Evolutionary conservation across 1,140 invertebrate genomes (phyloP), one percentile per base, ranked within the genome.

Genomic region (Caenorhabditis brenneri): DNA sequence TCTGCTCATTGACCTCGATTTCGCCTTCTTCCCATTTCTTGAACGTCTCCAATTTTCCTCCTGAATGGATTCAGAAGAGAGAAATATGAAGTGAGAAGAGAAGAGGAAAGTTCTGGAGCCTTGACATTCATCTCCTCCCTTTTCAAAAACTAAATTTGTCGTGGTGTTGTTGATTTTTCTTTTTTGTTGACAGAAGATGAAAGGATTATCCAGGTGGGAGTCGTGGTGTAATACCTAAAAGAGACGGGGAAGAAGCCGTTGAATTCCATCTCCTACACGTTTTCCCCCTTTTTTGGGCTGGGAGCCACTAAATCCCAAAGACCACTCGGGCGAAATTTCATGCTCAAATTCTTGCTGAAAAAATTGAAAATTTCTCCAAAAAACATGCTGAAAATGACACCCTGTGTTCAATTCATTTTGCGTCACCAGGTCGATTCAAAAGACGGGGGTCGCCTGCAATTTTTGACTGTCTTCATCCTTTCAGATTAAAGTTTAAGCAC

Each of bases 161-260:
- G 7, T 55, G 19, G 10, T 27, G 24, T 27, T 55, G 53, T 55
- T 55, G 53, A 19, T 10, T 19, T 51, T 51, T 51, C 6, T 51
- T 10, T 19, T 51, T 51, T 51, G 48, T 51, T 51, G 48, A n/a
- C 48, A 51, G n/a, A 19, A 3, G 19, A 51, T 51, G 48, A 4
- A 51, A n/a, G 48, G 58, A 65, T 65, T 65, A 65, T 36, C 58
- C 58, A 65, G 58, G 58, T 65, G 58, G 29, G 31, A 65, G 29
- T 33, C 29, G 27, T 55, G 53, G 48, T 51, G 2, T 51, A 51
- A 15, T 51, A 19, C 48, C 53, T 33, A n/a, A 7, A 29, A 16
- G 29, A 29, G n/a, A 29, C 53, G 15, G 53, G 16, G 22, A 33
- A 12, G 58, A 65, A 65, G 58, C 58, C 31, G 31, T 65, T 65